Percentiles rank a stretch among this genome's conserved stretches.
Evolutionary conservation across 2,113 vertebrate genomes (phyloP).

Genomic region (Vidua chalybeata): DNA sequence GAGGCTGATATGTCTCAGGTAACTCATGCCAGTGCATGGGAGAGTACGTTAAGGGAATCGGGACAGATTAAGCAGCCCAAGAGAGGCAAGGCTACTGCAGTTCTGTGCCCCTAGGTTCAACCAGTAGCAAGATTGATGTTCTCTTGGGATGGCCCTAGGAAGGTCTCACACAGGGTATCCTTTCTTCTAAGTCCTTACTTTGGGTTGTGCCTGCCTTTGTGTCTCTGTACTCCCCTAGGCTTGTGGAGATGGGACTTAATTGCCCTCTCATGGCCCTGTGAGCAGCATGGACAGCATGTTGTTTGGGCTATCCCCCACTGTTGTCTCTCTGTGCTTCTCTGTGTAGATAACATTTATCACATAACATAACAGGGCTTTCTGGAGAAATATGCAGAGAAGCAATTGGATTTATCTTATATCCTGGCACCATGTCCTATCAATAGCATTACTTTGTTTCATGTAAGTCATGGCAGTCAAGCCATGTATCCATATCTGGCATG

Average conservation of each 20-base stretch:
- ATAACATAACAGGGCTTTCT: not conserved
- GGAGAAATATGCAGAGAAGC: not conserved
- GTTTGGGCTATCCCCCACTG: not conserved
- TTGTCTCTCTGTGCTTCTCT: not conserved
- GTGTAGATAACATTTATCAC: not conserved
- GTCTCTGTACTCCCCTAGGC: not conserved
- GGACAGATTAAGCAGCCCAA: fast-evolving
- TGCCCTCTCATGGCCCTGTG: not conserved
- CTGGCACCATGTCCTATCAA: not conserved
- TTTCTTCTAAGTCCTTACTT: not conserved
- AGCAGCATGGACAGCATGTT: not conserved
- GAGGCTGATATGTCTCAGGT: conserved; percentile 68
- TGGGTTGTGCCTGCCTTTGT: not conserved
- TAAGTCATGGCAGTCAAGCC: not conserved
- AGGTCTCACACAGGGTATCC: not conserved
- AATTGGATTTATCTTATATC: not conserved
- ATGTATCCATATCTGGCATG: not conserved
- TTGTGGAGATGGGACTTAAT: not conserved
- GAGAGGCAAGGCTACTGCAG: not conserved
- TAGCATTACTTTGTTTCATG: not conserved
- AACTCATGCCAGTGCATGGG: not conserved
- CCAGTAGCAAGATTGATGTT: not conserved
- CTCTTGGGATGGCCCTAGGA: not conserved
- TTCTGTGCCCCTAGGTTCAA: not conserved
- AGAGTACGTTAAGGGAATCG: not conserved